These are phyloP conservation scores for Hypanus sabinus DNA, from an alignment of 2,113 vertebrate genomes.

Conservation along the genomic window DNA sequence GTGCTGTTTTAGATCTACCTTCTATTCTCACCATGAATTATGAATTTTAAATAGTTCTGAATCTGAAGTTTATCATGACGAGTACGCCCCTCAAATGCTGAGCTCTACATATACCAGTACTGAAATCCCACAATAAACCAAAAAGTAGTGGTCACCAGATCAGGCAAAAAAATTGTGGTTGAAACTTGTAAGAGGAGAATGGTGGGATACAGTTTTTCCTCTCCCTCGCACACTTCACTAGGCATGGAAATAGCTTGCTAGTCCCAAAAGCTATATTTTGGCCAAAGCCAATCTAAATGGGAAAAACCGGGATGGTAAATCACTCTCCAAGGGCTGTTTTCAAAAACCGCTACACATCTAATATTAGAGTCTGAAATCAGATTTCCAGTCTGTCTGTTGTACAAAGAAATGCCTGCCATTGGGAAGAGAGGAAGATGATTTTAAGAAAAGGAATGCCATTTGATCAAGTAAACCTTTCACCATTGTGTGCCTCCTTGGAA, in stretches of 20 bases:
- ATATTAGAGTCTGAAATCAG: background rate
- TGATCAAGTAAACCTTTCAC: background rate
- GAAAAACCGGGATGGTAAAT: background rate
- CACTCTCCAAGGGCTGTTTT: background rate
- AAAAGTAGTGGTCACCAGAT: background rate
- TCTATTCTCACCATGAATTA: background rate
- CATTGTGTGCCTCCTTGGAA: background rate
- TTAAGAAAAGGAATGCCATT: background rate
- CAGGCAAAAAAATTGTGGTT: background rate
- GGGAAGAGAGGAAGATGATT: background rate
- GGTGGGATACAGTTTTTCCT: background rate
- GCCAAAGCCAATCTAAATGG: background rate
- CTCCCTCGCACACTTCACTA: background rate
- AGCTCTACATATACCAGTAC: too few relatives aligned
- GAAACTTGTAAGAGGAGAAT: slow-evolving; percentile 5
- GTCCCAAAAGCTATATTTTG: background rate
- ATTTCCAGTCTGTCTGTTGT: background rate
- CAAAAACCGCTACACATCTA: background rate
- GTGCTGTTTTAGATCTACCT: background rate
- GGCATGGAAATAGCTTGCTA: background rate
- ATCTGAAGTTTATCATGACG: background rate
- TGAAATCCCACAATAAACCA: background rate
- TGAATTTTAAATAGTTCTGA: background rate
- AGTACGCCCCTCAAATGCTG: background rate
- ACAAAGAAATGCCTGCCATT: background rate